Percentiles rank a stretch among this genome's conserved stretches.
phyloP scores from a whole-genome alignment of 2,113 vertebrate species.

The Melanerpes aurifrons region DNA sequence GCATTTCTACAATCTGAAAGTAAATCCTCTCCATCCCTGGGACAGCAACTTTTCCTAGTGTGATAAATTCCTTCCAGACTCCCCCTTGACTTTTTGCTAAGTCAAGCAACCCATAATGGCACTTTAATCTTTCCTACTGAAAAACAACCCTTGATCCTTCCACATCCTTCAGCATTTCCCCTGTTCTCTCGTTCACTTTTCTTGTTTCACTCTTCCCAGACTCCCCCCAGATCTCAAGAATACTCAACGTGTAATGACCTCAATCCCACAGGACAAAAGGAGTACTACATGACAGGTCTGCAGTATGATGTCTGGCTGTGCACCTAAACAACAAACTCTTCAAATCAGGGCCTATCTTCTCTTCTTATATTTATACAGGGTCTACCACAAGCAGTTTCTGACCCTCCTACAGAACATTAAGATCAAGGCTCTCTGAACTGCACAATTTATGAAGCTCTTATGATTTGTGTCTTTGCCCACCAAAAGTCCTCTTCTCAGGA shows the following conservation, averaged over 20 bases:
- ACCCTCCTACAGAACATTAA: background rate
- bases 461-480: background rate
- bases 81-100: background rate
- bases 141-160: background rate
- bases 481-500: background rate
- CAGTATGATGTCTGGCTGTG: background rate
- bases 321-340: background rate
- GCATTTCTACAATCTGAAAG: background rate
- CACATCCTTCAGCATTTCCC: background rate
- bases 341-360: background rate
- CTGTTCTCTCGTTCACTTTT: background rate
- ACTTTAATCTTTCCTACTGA: background rate
- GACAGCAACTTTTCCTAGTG: background rate
- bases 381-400: background rate
- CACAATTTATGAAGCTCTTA: background rate
- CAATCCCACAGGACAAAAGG: background rate
- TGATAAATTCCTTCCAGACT: background rate
- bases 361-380: background rate
- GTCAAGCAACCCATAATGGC: background rate
- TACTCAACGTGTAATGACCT: background rate
- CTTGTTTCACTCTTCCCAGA: background rate
- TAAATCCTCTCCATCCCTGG: background rate
- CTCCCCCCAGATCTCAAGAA: background rate
- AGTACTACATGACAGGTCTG: background rate
- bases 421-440: background rate